Conservation (phyloP, 2,888 invertebrate genomes). For the Sminthurides aquaticus region DNA sequence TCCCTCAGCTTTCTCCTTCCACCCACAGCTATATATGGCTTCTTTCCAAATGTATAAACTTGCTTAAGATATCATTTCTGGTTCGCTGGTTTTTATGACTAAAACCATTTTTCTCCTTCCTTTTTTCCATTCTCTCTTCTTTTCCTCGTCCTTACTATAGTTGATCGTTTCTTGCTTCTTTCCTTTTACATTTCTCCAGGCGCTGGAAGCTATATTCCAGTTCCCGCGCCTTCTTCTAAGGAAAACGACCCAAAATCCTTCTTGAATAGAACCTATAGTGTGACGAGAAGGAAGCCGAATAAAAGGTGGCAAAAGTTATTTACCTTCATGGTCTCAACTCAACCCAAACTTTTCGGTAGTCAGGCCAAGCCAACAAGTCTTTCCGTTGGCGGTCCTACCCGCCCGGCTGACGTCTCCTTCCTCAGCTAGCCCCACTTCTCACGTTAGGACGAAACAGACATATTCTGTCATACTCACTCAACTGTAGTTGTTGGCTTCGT, state of each 20-base stretch:
- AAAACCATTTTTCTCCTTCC: constrained; percentile 26
- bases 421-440: too few relatives aligned
- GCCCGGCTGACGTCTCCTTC: too few relatives aligned
- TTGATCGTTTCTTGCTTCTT: neutral
- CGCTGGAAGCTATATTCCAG: constrained; percentile 2
- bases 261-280: too few relatives aligned
- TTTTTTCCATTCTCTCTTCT: constrained; percentile 8
- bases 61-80: constrained; percentile 31
- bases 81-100: constrained; percentile 31
- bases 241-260: neutral
- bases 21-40: constrained; percentile 14
- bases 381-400: too few relatives aligned
- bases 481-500: too few relatives aligned
- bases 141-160: neutral
- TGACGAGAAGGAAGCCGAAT: neutral
- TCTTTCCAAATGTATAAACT: constrained; percentile 29
- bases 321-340: neutral
- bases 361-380: too few relatives aligned
- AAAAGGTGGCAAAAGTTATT: neutral
- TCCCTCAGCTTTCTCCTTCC: too few relatives aligned
- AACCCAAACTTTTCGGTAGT: too few relatives aligned
- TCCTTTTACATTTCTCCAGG: neutral
- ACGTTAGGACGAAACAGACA: too few relatives aligned
- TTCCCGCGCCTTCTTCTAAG: neutral
- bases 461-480: too few relatives aligned